These are phyloP conservation scores for Linyphia triangularis DNA, from an alignment of 2,888 invertebrate species.

Conservation along the genomic window DNA sequence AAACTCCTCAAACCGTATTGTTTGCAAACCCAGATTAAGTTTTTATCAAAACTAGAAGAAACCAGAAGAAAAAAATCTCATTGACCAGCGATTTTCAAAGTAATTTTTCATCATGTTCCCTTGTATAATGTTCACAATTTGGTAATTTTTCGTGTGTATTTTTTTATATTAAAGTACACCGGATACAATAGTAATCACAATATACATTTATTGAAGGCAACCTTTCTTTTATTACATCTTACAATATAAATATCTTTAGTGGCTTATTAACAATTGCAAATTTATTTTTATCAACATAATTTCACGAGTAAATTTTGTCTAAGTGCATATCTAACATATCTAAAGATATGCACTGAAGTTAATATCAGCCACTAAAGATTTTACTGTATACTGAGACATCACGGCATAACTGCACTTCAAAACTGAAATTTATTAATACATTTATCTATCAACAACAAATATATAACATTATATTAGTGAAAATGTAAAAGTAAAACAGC, in stretches of 20 bases:
- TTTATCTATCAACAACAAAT: conserved; percentile 47
- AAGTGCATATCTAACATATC: background rate
- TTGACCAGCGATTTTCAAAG: no score
- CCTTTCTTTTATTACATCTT: conserved; percentile 58
- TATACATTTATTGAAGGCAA: conserved; percentile 71
- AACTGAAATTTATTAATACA: conserved; percentile 27
- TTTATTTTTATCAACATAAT: background rate
- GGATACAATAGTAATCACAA: conserved; percentile 21
- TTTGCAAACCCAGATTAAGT: no score
- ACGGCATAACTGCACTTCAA: conserved; percentile 27
- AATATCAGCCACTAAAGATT: conserved; percentile 20
- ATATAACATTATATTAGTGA: conserved; percentile 31
- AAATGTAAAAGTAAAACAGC: background rate
- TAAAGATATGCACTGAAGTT: background rate
- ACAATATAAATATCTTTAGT: conserved; percentile 18
- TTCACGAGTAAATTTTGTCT: background rate
- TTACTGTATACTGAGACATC: conserved; percentile 7
- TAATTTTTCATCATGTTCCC: no score
- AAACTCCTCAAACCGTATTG: no score
- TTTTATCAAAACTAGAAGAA: no score
- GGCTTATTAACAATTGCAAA: conserved; percentile 12
- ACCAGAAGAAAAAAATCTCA: no score
- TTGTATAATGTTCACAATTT: no score
- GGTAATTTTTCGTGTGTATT: no score
- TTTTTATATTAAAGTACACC: no score